Evolutionary conservation across 2,113 vertebrate genomes (phyloP), one percentile per base, ranked within the genome.

Genomic region (Tachycineta bicolor): DNA sequence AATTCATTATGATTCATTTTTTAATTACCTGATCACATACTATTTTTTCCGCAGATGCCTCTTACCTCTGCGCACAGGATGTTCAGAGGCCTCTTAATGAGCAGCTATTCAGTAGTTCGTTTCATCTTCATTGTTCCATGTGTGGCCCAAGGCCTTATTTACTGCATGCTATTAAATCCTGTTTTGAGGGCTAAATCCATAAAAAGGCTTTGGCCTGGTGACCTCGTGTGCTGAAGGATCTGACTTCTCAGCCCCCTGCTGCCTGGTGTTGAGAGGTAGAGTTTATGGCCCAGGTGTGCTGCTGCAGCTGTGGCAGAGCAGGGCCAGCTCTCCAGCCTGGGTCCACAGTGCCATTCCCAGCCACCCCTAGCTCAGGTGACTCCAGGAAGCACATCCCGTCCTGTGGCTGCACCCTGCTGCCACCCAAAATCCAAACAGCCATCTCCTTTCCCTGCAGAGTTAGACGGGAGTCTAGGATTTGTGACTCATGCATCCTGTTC

Each of bases 101-200:
- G 89, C 69, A 89, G 39, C 87, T 76, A 94, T 94, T 95, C 83
- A 75, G 87, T 29, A 87, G 58, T 82, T 89, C 49, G 83, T 89
- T 97, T 94, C 80, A 95, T 96, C 94, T 91, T 94, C 93, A 95
- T 97, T 97, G 95, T 97, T 97, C 87, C 93, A 95, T 93, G 93
- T 95, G 94, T 97, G 96, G 94, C 96, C 95, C 87, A 94, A 79
- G 93, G 93, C 89, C 83, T 96, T 96, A 96, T 96, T 96, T 95
- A 96, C 84, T 82, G 84, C 2, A 0, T 50, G 89, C 95, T 87
- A 89, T 97, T 96, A 97, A 97, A 96, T 94, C 91, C 89, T 95
- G 95, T 95, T 97, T 91, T 78, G 93, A 96, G 93, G 89, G 89
- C 83, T 94, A 85, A 93, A 95, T 95, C 95, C 91, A 94, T 96